phyloP scores from a whole-genome alignment of 2,113 vertebrate genomes.

The Athene noctua region DNA sequence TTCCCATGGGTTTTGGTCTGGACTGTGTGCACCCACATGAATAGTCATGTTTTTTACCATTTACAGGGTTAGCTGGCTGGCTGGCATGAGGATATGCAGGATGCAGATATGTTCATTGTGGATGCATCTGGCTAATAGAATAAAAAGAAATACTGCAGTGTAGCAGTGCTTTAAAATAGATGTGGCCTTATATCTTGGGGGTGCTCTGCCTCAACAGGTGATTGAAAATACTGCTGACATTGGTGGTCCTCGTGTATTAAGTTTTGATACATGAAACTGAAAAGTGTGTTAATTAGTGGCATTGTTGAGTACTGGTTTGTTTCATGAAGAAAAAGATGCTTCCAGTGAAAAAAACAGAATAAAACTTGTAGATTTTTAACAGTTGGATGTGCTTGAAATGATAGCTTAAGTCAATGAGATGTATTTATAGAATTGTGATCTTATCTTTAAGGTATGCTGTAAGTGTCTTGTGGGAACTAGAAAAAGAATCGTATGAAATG shows the following conservation, averaged over 20 bases:
- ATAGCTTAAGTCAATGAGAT: neutral
- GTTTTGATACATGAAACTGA: neutral
- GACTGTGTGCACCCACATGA: no score
- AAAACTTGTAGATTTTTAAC: neutral
- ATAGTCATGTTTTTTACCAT: neutral
- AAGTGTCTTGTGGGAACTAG: constrained; percentile 91
- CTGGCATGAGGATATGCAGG: neutral
- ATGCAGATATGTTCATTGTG: neutral
- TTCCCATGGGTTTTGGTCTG: neutral
- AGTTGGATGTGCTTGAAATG: neutral
- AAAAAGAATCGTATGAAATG: constrained; percentile 73
- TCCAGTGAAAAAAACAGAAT: neutral
- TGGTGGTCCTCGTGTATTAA: neutral
- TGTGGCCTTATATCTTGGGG: neutral
- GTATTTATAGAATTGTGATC: neutral
- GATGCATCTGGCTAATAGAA: neutral
- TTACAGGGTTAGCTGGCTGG: neutral
- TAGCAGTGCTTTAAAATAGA: neutral
- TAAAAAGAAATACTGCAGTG: neutral
- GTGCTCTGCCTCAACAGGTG: neutral
- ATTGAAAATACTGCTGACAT: neutral
- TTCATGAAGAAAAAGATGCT: neutral
- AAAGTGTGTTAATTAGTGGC: neutral
- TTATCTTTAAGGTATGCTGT: constrained; percentile 85
- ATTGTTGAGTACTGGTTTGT: neutral